These are phyloP conservation scores for Kryptolebias marmoratus DNA, from an alignment of 2,113 vertebrate species.

Conservation along the genomic window DNA sequence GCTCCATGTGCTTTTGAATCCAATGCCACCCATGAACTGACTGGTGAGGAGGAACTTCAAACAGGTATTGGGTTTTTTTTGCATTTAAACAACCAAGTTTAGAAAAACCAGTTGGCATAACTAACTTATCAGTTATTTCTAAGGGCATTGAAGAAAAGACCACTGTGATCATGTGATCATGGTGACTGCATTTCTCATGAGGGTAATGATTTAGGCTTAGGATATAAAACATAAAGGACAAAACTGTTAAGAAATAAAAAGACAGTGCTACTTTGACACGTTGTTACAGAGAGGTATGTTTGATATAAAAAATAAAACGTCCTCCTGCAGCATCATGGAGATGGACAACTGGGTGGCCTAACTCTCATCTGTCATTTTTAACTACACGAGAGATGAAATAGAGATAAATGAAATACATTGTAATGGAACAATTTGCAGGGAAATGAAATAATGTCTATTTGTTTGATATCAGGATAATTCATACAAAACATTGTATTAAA, in stretches of 20 bases:
- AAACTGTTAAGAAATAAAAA: not conserved
- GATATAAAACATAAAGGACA: slow-evolving; percentile 10
- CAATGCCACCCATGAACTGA: too few relatives aligned
- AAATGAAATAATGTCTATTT: not conserved
- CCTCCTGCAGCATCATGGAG: not conserved
- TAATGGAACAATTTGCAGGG: not conserved
- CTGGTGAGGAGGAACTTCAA: too few relatives aligned
- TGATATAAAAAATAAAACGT: not conserved
- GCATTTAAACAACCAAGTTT: too few relatives aligned
- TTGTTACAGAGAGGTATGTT: too few relatives aligned
- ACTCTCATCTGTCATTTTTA: not conserved
- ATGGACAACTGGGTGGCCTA: not conserved
- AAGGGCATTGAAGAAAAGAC: slow-evolving; percentile 25
- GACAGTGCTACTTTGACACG: too few relatives aligned
- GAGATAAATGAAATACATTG: too few relatives aligned
- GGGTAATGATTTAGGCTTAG: not conserved
- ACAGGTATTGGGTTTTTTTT: too few relatives aligned
- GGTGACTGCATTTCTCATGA: not conserved
- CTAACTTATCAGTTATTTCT: too few relatives aligned
- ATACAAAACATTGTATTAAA: slow-evolving; percentile 13
- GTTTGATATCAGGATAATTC: not conserved
- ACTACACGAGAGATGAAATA: not conserved
- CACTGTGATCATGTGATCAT: not conserved
- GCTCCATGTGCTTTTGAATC: too few relatives aligned
- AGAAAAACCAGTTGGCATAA: too few relatives aligned